Base-by-base conservation (phyloP, 2,113 vertebrate genomes). In the Oryctolagus cuniculus region DNA sequence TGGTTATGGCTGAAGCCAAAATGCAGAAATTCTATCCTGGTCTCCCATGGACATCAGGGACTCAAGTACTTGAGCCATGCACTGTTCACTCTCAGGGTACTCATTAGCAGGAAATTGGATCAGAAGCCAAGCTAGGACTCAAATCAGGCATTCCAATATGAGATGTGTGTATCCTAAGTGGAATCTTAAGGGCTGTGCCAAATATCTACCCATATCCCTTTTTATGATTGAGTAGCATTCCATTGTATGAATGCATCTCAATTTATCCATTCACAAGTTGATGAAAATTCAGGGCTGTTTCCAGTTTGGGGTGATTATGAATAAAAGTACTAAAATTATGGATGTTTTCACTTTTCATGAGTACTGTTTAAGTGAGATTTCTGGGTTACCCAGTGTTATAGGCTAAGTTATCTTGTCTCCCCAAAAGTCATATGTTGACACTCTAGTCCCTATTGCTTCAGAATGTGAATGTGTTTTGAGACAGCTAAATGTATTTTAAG, bases 211-310 rank as follows among this genome's bases (percentile, higher is more conserved):
- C 19, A 15, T 58, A 58, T 58, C 82, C 31, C 74, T 63, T 61
- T 92, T 49, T 22, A 53, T 80, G 87, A 36, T 64, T 78, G 87
- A 84, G 55, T 79, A 75, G 25, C 58, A 31, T 73, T 73, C 61
- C 34, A 49, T 27, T 73, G 6, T 84, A n/a, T 19, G 29, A 5
- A 16, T 70, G 10, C 6, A 11, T 80, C n/a, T n/a, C 69, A 83
- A 22, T 53, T 63, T 84, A 91, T 63, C 27, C 21, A 77, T 80
- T 92, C 36, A 69, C n/a, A 53, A 79, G 21, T 21, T 89, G 61
- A 80, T 95, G 87, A 70, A 82, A 29, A 55, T 49, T 84, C 81
- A 91, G 77, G 16, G 21, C 44, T 96, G 34, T 73, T 94, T 77
- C 63, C 77, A 81, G 74, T 66, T 70, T 63, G 4, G 1, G 2